Evolutionary conservation across 2,888 invertebrate species (phyloP).

Genomic region (Tyria jacobaeae): DNA sequence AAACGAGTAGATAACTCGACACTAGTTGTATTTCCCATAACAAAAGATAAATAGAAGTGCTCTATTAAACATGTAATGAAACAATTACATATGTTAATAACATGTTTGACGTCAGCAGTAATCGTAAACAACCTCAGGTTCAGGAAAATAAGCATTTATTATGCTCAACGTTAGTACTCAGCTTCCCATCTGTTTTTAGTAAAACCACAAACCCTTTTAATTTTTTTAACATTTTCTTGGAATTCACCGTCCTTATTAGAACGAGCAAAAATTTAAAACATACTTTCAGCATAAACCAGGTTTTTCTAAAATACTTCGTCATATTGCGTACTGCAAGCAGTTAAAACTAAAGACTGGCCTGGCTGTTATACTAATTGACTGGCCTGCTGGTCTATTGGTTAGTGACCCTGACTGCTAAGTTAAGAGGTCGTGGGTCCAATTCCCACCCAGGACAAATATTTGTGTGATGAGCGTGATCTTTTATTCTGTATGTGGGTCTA

Average conservation of each 20-base stretch:
- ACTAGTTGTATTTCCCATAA: not conserved
- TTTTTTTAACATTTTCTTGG: slow-evolving; percentile 7
- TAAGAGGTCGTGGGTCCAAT: no score
- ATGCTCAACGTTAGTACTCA: slow-evolving; percentile 5
- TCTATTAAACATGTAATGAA: not conserved
- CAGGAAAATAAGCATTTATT: slow-evolving; percentile 16
- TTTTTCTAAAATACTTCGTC: not conserved
- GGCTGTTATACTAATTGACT: no score
- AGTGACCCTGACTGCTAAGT: no score
- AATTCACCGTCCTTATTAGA: not conserved
- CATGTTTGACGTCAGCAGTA: slow-evolving; percentile 19
- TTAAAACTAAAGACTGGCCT: no score
- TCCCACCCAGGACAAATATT: no score
- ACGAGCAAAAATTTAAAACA: not conserved
- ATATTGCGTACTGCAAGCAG: not conserved
- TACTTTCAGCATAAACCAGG: not conserved
- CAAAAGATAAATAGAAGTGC: slow-evolving; percentile 1
- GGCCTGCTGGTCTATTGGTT: no score
- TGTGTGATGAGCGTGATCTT: no score
- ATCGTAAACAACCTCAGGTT: slow-evolving; percentile 8
- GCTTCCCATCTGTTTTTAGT: slow-evolving; percentile 11
- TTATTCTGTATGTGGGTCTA: no score
- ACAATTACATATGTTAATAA: slow-evolving; percentile 10
- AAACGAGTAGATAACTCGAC: not conserved
- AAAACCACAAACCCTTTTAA: slow-evolving; percentile 16